A percentile compares a stretch with the other conserved stretches of the same genome.
Evolutionary conservation across 30 jellyfish, hydroid and myxozoan genomes (phyloP).

Genomic region (Pelagia noctiluca): DNA sequence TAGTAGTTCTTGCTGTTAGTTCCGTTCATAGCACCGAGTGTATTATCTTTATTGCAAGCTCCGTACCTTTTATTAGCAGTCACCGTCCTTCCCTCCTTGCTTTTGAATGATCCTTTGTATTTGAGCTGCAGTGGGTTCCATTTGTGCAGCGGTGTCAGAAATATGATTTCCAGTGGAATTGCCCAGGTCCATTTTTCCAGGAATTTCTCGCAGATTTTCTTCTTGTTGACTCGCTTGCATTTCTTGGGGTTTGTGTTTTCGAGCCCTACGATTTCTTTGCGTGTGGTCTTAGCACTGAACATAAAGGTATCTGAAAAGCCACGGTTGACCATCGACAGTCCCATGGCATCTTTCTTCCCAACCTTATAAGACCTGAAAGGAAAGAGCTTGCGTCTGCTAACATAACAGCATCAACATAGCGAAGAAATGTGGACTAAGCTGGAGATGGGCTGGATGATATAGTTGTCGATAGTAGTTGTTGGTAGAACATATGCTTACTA

Average conservation of each 20-base stretch:
- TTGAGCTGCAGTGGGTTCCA: constrained; percentile 89
- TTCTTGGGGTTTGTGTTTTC: constrained; percentile 71
- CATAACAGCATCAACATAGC: too few species aligned
- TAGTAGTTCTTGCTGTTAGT: constrained; percentile 82
- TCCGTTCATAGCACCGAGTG: constrained; percentile 67
- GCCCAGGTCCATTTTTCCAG: constrained; percentile 96
- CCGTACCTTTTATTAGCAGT: constrained; percentile 69
- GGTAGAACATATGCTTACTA: too few species aligned
- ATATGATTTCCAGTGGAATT: constrained; percentile 91
- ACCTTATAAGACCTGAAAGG: constrained; percentile 55
- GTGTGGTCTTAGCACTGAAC: constrained; percentile 94
- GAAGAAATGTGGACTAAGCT: too few species aligned
- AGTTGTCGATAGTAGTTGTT: too few species aligned
- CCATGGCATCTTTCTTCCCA: constrained; percentile 92
- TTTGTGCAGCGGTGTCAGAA: constrained; percentile 85
- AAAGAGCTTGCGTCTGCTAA: too few species aligned
- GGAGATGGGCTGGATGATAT: too few species aligned
- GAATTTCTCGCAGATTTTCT: constrained; percentile 58
- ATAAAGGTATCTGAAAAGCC: constrained; percentile 79
- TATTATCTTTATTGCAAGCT: constrained; percentile 49
- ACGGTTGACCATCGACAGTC: constrained; percentile 64
- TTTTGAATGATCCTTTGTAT: constrained; percentile 78
- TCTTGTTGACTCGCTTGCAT: constrained; percentile 54
- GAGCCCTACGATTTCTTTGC: constrained; percentile 79
- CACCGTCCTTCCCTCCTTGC: constrained; percentile 56